Percentiles rank a stretch among this genome's conserved stretches.
Conservation (phyloP, 2,113 vertebrate genomes). For the Girardinichthys multiradiatus region DNA sequence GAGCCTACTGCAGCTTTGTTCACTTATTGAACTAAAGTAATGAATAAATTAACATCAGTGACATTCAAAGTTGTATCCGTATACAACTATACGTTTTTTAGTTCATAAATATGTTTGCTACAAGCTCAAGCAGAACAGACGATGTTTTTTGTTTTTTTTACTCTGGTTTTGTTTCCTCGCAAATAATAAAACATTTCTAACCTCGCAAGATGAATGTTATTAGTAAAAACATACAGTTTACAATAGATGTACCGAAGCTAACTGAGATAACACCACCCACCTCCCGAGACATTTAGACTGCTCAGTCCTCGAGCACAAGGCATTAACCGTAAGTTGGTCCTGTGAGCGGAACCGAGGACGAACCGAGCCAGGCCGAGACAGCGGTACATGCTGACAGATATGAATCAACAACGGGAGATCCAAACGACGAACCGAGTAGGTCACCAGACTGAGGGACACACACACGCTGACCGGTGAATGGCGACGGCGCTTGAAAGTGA, state of each 20-base stretch:
- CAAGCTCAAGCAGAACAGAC: neutral
- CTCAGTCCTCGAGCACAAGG: slow-evolving; percentile 48
- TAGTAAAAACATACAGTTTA: neutral
- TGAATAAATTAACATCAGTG: too few relatives aligned
- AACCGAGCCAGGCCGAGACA: slow-evolving; percentile 67
- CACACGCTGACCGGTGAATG: slow-evolving; percentile 46
- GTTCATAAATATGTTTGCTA: neutral
- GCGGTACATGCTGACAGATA: slow-evolving; percentile 66
- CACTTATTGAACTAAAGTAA: too few relatives aligned
- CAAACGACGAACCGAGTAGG: neutral
- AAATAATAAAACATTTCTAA: neutral
- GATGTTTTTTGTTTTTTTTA: neutral
- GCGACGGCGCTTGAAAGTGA: slow-evolving; percentile 47
- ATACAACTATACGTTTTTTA: neutral
- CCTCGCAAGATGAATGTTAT: neutral
- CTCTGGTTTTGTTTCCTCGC: neutral
- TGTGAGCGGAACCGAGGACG: slow-evolving; percentile 45
- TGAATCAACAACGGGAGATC: neutral
- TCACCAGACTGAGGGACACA: slow-evolving; percentile 23
- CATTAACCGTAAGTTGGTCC: slow-evolving; percentile 11
- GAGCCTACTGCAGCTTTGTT: too few relatives aligned
- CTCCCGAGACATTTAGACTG: slow-evolving; percentile 30
- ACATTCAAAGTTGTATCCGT: neutral
- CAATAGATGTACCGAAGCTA: neutral
- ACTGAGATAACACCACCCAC: slow-evolving; percentile 38